Evolutionary conservation across 2,797 vertebrate genomes (phyloP).

Genomic region (Ceyx erithaca): DNA sequence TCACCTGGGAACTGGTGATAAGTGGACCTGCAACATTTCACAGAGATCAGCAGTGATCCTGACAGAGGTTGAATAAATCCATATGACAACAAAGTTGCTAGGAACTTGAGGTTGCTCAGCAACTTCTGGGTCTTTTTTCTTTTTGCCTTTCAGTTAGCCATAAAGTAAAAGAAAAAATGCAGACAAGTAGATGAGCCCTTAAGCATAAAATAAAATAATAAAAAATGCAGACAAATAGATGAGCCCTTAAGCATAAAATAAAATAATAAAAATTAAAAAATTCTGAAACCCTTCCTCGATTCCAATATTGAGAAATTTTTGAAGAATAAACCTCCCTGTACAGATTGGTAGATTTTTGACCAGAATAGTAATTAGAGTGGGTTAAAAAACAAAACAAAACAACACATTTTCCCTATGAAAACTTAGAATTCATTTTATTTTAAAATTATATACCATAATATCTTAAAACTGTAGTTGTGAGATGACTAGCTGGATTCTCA

Average conservation of each 20-base stretch:
- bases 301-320: background rate
- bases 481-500: background rate
- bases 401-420: background rate
- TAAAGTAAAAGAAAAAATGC: background rate
- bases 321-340: background rate
- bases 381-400: background rate
- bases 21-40: background rate
- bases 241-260: background rate
- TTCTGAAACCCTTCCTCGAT: background rate
- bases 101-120: background rate
- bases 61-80: background rate
- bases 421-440: background rate
- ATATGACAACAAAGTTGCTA: background rate
- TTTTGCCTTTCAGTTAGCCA: background rate
- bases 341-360: background rate
- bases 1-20: conserved; percentile 22
- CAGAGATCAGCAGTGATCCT: background rate
- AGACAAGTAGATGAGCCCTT: background rate
- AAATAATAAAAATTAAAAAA: too few species aligned
- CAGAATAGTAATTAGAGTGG: background rate
- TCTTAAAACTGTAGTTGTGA: background rate
- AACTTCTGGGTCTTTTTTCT: background rate
- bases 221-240: background rate
- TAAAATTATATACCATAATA: background rate
- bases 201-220: too few species aligned